A percentile compares a stretch with the other conserved stretches of the same genome.
phyloP scores from a whole-genome alignment of 2,797 vertebrate genomes.

The Denticeps clupeoides region DNA sequence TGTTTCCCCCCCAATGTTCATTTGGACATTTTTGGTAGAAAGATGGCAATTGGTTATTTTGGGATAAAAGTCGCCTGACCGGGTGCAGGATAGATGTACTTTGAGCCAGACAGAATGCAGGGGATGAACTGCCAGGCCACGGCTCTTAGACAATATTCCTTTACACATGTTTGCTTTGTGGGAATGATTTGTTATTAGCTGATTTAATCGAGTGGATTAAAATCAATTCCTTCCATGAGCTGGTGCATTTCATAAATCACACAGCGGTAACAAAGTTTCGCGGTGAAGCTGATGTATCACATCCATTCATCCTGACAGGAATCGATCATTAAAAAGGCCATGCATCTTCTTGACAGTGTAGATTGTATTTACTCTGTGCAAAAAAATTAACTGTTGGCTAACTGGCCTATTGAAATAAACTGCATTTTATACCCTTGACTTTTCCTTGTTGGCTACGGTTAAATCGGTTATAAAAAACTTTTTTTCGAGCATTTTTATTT shows the following conservation, averaged over 20 bases:
- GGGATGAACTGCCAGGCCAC: neutral
- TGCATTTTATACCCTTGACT: slow-evolving; percentile 46
- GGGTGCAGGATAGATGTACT: no score
- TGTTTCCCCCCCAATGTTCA: no score
- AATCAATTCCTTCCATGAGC: slow-evolving; percentile 50
- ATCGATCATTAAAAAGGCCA: slow-evolving; percentile 58
- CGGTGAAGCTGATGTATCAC: slow-evolving; percentile 47
- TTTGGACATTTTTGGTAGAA: no score
- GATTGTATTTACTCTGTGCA: slow-evolving; percentile 56
- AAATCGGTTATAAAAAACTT: no score
- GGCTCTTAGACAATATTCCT: slow-evolving; percentile 24
- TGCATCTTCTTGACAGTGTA: slow-evolving; percentile 61
- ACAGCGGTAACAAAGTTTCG: slow-evolving; percentile 38
- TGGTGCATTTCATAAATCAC: slow-evolving; percentile 54
- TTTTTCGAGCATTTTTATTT: no score
- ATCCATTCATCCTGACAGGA: slow-evolving; percentile 47
- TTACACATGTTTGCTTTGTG: slow-evolving; percentile 39
- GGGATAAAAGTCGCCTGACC: no score
- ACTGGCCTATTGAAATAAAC: slow-evolving; percentile 46
- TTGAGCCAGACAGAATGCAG: slow-evolving; percentile 5
- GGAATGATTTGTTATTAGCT: slow-evolving; percentile 59
- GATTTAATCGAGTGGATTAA: slow-evolving; percentile 60
- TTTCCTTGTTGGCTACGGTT: slow-evolving; percentile 38
- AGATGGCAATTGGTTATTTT: no score
- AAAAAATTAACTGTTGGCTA: slow-evolving; percentile 51